Conservation (phyloP, 2,797 vertebrate genomes). For the Fundulus diaphanus region DNA sequence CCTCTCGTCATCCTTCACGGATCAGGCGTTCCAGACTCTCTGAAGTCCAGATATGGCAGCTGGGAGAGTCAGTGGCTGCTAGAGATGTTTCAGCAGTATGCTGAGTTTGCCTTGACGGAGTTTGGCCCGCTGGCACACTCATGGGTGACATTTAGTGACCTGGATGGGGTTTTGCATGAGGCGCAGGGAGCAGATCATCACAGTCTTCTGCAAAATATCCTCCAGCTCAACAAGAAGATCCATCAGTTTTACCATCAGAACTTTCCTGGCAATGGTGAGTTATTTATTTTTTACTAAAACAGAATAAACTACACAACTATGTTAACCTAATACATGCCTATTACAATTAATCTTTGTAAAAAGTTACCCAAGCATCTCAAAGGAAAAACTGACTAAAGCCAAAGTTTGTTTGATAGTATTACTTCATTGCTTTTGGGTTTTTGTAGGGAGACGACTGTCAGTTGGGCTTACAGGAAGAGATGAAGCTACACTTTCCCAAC, state of each 20-base stretch:
- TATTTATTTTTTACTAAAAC: not conserved
- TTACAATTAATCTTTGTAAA: not conserved
- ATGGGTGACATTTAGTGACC: slow-evolving; percentile 88
- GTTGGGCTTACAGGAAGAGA: slow-evolving; percentile 63
- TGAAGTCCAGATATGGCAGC: slow-evolving; percentile 18
- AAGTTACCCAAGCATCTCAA: not conserved
- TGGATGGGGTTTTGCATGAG: slow-evolving; percentile 58
- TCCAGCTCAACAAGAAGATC: slow-evolving; percentile 77
- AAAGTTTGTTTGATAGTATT: not conserved
- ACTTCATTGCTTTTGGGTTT: not conserved
- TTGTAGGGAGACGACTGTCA: slow-evolving; percentile 71
- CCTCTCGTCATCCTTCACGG: slow-evolving; percentile 83
- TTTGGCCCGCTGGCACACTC: slow-evolving; percentile 81
- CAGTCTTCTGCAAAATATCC: slow-evolving; percentile 61
- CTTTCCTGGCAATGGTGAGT: slow-evolving; percentile 74
- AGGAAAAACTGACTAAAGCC: not conserved
- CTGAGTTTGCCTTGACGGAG: slow-evolving; percentile 80
- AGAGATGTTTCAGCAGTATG: slow-evolving; percentile 82
- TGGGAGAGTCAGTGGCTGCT: slow-evolving; percentile 52
- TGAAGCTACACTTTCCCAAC: slow-evolving; percentile 44
- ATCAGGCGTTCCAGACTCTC: slow-evolving; percentile 51
- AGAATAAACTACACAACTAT: not conserved
- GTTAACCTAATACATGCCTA: not conserved
- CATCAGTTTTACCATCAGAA: slow-evolving; percentile 71
- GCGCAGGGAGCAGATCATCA: slow-evolving; percentile 12